phyloP scores from a whole-genome alignment of 2,888 invertebrate genomes.

The Brenthis daphne region DNA sequence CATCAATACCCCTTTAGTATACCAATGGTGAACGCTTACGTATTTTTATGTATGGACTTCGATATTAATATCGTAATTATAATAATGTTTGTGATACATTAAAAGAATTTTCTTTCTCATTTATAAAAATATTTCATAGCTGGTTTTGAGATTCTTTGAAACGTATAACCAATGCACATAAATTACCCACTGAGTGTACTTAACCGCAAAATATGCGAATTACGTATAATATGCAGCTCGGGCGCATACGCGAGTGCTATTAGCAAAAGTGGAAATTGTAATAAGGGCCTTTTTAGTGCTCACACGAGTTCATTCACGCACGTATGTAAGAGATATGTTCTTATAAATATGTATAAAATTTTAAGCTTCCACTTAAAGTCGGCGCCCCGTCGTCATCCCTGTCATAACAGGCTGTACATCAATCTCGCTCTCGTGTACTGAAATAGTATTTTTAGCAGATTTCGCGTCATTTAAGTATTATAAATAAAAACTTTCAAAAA shows the following conservation, averaged over 20 bases:
- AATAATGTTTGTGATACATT: constrained; percentile 15
- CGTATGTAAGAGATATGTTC: constrained; percentile 34
- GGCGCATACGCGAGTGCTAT: constrained; percentile 58
- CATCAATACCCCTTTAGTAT: no score
- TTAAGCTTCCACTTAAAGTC: constrained; percentile 28
- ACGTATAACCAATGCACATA: constrained; percentile 66
- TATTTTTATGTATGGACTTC: neutral
- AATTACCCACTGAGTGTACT: constrained; percentile 61
- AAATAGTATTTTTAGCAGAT: constrained; percentile 3
- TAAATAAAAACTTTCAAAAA: neutral
- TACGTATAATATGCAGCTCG: constrained; percentile 56
- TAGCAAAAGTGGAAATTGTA: constrained; percentile 62
- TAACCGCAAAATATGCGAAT: constrained; percentile 64
- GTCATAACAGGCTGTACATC: constrained; percentile 13
- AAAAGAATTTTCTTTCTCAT: constrained; percentile 10
- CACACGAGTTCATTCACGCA: constrained; percentile 49
- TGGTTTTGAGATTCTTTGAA: constrained; percentile 52
- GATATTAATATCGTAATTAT: constrained; percentile 3
- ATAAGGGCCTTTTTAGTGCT: constrained; percentile 51
- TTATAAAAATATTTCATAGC: constrained; percentile 29
- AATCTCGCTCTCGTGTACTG: constrained; percentile 11
- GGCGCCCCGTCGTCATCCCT: constrained; percentile 7
- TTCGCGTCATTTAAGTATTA: neutral
- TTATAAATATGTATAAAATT: constrained; percentile 37
- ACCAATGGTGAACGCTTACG: neutral